Conservation (phyloP, 1,140 invertebrate genomes). For the Drosophila sturtevanti region DNA sequence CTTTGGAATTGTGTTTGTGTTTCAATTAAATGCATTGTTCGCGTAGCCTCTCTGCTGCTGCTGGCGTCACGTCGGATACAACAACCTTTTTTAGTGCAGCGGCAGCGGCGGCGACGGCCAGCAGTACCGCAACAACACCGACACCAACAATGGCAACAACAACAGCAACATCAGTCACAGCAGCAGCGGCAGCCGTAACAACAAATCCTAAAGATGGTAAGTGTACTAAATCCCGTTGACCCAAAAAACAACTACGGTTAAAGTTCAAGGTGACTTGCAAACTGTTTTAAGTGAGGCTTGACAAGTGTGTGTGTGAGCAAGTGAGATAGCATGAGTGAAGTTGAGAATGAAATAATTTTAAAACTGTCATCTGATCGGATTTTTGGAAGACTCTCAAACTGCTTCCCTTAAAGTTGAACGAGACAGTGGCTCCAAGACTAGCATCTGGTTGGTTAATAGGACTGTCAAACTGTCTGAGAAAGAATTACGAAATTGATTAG, state of each 20-base stretch:
- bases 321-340: background rate
- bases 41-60: conserved; percentile 77
- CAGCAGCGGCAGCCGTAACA: conserved; percentile 32
- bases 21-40: conserved; percentile 74
- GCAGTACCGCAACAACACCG: conserved; percentile 52
- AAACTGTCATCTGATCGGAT: background rate
- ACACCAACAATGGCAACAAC: conserved; percentile 64
- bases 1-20: background rate
- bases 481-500: too few relatives aligned
- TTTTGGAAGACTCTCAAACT: background rate
- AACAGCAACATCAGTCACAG: conserved; percentile 36
- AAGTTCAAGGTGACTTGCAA: background rate
- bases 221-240: conserved; percentile 34
- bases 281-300: background rate
- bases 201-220: conserved; percentile 76
- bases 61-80: conserved; percentile 60
- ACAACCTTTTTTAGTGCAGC: conserved; percentile 69
- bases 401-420: background rate
- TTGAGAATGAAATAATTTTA: too few relatives aligned
- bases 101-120: conserved; percentile 54
- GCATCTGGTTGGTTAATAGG: too few relatives aligned
- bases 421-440: too few relatives aligned
- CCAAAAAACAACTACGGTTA: conserved; percentile 32
- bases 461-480: too few relatives aligned
- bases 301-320: background rate